These are phyloP conservation scores for Chorisops tibialis DNA, from an alignment of 2,888 invertebrate species.

Conservation along the genomic window DNA sequence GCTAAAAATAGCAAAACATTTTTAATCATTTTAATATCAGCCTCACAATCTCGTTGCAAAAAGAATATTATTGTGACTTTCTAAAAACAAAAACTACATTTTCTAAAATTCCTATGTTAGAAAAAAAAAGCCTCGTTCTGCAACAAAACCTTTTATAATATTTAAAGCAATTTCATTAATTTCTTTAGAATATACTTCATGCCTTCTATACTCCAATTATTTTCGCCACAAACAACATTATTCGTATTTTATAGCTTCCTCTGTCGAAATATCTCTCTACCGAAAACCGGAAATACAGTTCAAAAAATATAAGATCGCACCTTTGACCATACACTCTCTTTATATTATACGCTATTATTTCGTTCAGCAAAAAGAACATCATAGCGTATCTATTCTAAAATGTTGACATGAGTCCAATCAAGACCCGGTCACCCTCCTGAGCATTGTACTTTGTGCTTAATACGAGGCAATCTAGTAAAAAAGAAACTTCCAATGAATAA, in stretches of 20 bases:
- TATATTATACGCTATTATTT: background rate
- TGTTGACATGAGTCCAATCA: constrained; percentile 11
- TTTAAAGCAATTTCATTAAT: constrained; percentile 19
- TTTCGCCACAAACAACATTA: constrained; percentile 11
- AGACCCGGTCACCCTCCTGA: constrained; percentile 8
- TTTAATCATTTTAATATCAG: too few species aligned
- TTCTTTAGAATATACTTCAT: constrained; percentile 8
- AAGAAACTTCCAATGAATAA: constrained; percentile 33
- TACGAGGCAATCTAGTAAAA: constrained; percentile 27
- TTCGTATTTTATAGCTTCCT: constrained; percentile 8
- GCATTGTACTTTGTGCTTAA: constrained; percentile 2
- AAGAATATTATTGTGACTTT: too few species aligned
- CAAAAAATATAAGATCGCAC: constrained; percentile 26
- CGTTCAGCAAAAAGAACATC: background rate
- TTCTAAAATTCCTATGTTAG: too few species aligned
- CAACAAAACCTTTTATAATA: too few species aligned
- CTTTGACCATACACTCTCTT: constrained; percentile 11
- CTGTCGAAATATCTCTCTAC: background rate
- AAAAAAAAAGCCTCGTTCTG: too few species aligned
- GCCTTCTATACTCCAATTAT: background rate
- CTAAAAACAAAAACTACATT: too few species aligned
- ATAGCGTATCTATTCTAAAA: background rate
- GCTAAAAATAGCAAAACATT: too few species aligned
- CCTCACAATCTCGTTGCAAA: too few species aligned
- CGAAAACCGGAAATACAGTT: constrained; percentile 25